Evolutionary conservation across 2,888 invertebrate species (phyloP), one percentile per base, ranked within the genome.

Genomic region (Allolobophora icterica): DNA sequence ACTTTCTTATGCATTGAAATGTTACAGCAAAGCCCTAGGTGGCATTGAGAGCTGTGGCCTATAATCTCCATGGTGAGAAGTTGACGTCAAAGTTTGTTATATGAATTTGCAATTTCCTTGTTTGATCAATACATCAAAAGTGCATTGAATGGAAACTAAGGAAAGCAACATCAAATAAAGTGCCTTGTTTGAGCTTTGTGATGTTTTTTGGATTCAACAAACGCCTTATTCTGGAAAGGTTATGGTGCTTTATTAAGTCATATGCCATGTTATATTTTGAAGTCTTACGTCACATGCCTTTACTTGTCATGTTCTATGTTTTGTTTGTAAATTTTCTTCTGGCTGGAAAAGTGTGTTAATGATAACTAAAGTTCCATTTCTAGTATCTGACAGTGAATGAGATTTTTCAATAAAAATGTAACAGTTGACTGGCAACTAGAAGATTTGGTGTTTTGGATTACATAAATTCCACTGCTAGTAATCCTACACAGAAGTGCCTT

Each of bases 121-220:
- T 71, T n/a, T n/a, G 71, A 71, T 71, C 11, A n/a, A n/a, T 71
- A n/a, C n/a, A 71, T 71, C 71, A n/a, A n/a, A 71, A 71, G 1
- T 71, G n/a, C 71, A n/a, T n/a, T 71, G 71, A 71, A 71, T 71
- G 71, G 11, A 71, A n/a, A 52, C 52, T 52, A 24, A 52, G 24
- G 24, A 52, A 52, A 52, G 52, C 4, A 52, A 52, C 52, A 24
- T 24, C 71, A 71, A n/a, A 71, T 71, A 6, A n/a, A 71, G 71
- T 71, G 71, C 71, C 71, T 71, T 71, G 71, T 24, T 58, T 71
- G 71, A 71, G 71, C 71, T 71, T n/a, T 71, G n/a, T 71, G 71
- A n/a, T 71, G 24, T 71, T 71, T n/a, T 71, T 71, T 71, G 30
- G 8, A 71, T 71, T 71, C 30, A 71, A 52, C 52, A 71, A n/a